These are phyloP conservation scores for Dallia pectoralis DNA, from an alignment of 2,797 vertebrate genomes.

Conservation along the genomic window DNA sequence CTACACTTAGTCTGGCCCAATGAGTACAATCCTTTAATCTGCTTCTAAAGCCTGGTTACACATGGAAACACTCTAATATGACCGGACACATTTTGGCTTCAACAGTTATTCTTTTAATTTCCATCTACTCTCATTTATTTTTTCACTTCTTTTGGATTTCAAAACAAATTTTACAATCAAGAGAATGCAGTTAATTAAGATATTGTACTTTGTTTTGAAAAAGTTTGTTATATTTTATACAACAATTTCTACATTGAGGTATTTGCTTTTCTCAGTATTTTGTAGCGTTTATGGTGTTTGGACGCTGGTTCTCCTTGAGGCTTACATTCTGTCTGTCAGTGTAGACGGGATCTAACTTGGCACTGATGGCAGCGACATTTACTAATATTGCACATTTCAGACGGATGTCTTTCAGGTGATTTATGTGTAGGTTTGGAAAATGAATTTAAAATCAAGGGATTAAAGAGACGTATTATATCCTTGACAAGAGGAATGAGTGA, in stretches of 20 bases:
- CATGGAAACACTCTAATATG: slow-evolving; percentile 92
- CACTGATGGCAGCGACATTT: slow-evolving; percentile 36
- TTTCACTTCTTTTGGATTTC: slow-evolving; percentile 36
- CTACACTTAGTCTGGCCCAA: slow-evolving; percentile 91
- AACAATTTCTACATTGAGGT: background rate
- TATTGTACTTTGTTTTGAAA: too few relatives aligned
- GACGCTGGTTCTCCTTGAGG: background rate
- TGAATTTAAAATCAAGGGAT: slow-evolving; percentile 78
- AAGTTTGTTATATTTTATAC: too few relatives aligned
- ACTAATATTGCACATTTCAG: slow-evolving; percentile 68
- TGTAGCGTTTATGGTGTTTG: background rate
- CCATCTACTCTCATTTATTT: slow-evolving; percentile 74
- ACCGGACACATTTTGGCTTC: slow-evolving; percentile 92
- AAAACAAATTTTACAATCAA: background rate
- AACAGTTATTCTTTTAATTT: slow-evolving; percentile 99
- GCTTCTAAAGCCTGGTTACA: slow-evolving; percentile 87
- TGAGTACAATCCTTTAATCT: slow-evolving; percentile 99
- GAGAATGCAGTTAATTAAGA: too few relatives aligned
- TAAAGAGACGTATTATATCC: slow-evolving; percentile 77
- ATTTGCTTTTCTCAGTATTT: slow-evolving; percentile 1
- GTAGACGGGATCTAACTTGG: slow-evolving; percentile 9
- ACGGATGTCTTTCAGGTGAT: slow-evolving; percentile 67
- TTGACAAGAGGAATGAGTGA: slow-evolving; percentile 71
- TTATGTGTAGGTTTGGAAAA: slow-evolving; percentile 76
- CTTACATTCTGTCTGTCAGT: background rate